These are phyloP conservation scores for Cryptocephalus primarius DNA, from an alignment of 2,888 invertebrate genomes.

Conservation along the genomic window DNA sequence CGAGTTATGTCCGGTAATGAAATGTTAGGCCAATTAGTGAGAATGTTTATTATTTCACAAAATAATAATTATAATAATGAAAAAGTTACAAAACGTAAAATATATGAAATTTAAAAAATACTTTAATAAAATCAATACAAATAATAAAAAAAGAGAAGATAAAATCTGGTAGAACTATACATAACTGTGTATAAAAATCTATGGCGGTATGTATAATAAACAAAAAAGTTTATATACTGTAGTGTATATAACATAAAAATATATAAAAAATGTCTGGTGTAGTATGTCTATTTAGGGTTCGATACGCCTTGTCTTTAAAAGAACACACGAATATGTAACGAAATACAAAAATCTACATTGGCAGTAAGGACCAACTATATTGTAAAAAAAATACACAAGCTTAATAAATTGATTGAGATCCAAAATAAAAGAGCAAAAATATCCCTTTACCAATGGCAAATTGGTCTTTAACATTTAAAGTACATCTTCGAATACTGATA, in stretches of 20 bases:
- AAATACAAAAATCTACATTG: conserved; percentile 9
- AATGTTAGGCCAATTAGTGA: not conserved
- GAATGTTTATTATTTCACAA: conserved; percentile 21
- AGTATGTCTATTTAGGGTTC: conserved; percentile 14
- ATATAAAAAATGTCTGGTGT: no score
- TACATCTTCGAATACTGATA: no score
- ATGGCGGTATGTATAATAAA: conserved; percentile 24
- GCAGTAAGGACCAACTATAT: conserved; percentile 20
- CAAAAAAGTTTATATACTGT: conserved; percentile 9
- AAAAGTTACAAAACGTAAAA: conserved; percentile 37
- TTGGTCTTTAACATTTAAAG: no score
- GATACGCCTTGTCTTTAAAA: conserved; percentile 15
- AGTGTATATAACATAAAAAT: not conserved
- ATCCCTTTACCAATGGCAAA: conserved; percentile 33
- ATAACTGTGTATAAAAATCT: conserved; percentile 31
- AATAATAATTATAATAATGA: conserved; percentile 25
- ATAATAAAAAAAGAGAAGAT: conserved; percentile 34
- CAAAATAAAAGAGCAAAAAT: conserved; percentile 26
- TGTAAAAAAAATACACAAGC: conserved; percentile 7
- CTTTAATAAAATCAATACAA: conserved; percentile 36
- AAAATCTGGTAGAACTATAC: conserved; percentile 38
- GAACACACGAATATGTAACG: conserved; percentile 17
- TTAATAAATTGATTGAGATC: conserved; percentile 28
- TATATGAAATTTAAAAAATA: conserved; percentile 34
- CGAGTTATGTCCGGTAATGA: no score